Conservation (phyloP, 1,140 invertebrate species). For the Drosophila jambulina region DNA sequence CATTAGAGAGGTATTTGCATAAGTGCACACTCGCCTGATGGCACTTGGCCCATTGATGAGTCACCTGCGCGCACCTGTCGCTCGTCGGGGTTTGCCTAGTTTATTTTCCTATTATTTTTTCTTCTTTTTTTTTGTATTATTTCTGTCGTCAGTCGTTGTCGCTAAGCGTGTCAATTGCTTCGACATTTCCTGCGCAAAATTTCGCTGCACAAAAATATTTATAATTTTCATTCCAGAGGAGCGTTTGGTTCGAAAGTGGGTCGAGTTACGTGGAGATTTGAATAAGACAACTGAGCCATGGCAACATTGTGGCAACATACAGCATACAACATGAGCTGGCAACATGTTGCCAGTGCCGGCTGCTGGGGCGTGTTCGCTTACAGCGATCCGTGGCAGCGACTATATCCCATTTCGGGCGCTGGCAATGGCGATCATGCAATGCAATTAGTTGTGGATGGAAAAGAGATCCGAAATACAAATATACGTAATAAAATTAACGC, state of each 20-base stretch:
- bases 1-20: slow-evolving; percentile 55
- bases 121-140: background rate
- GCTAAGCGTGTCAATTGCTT: slow-evolving; percentile 65
- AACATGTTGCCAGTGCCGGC: slow-evolving; percentile 44
- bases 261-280: slow-evolving; percentile 78
- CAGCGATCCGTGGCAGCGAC: slow-evolving; percentile 20
- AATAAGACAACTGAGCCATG: slow-evolving; percentile 51
- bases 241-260: slow-evolving; percentile 64
- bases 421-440: slow-evolving; percentile 65
- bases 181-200: slow-evolving; percentile 69
- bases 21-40: slow-evolving; percentile 28
- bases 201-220: slow-evolving; percentile 74
- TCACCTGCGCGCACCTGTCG: slow-evolving; percentile 44
- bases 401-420: slow-evolving; percentile 49
- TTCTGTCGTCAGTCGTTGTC: slow-evolving; percentile 7
- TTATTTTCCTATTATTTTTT: slow-evolving; percentile 12
- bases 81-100: slow-evolving; percentile 4
- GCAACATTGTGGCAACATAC: slow-evolving; percentile 40
- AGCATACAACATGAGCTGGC: slow-evolving; percentile 12
- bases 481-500: slow-evolving; percentile 69
- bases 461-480: slow-evolving; percentile 46
- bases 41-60: slow-evolving; percentile 46
- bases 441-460: slow-evolving; percentile 66
- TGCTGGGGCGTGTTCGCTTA: slow-evolving; percentile 37
- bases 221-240: slow-evolving; percentile 55